Percentiles rank a stretch among this genome's conserved stretches.
phyloP scores from a whole-genome alignment of 2,113 vertebrate species.

The Odobenus rosmarus region DNA sequence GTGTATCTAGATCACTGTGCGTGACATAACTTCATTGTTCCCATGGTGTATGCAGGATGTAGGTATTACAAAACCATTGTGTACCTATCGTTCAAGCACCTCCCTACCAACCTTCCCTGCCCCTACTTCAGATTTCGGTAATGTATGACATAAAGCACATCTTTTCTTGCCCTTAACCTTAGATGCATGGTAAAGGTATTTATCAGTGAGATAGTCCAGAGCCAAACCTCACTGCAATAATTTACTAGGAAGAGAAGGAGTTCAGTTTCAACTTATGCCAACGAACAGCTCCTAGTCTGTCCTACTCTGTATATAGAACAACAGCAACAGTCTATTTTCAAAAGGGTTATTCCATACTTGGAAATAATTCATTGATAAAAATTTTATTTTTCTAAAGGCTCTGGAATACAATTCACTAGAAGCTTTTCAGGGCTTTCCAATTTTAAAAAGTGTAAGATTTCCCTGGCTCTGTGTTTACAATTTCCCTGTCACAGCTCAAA shows the following conservation, averaged over 20 bases:
- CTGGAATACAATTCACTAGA: conserved; percentile 22
- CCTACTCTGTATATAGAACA: background rate
- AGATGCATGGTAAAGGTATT: background rate
- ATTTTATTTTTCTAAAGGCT: conserved; percentile 43
- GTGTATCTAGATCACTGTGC: background rate
- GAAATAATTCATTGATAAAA: conserved; percentile 1
- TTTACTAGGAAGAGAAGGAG: background rate
- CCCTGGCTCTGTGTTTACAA: conserved; percentile 11
- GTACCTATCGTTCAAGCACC: background rate
- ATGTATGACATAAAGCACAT: background rate
- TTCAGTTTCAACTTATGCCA: background rate
- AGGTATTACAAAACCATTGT: background rate
- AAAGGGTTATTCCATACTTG: background rate
- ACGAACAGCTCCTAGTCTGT: background rate
- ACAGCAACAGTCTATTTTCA: conserved; percentile 12
- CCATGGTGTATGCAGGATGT: background rate
- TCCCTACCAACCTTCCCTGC: background rate
- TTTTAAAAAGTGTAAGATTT: conserved; percentile 39
- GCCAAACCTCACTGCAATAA: background rate
- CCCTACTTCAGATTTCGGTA: background rate
- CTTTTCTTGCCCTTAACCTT: background rate
- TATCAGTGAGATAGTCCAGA: background rate
- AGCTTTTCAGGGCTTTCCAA: background rate
- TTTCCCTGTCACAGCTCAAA: background rate
- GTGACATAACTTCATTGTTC: background rate